A percentile compares a stretch with the other conserved stretches of the same genome.
Evolutionary conservation across 2,888 invertebrate genomes (phyloP).

Genomic region (Tigriopus californicus): DNA sequence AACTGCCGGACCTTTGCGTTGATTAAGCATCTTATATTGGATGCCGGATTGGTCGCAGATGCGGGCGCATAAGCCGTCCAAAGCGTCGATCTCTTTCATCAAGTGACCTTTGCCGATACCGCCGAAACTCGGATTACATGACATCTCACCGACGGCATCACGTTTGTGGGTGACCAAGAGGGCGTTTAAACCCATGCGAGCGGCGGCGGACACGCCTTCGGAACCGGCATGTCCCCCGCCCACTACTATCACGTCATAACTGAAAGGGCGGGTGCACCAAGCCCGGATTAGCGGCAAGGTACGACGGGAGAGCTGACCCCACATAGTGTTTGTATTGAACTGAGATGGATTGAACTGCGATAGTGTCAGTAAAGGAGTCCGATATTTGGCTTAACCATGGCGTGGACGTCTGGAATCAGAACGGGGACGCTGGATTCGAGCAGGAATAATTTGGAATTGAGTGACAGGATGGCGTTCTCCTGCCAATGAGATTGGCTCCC

Average conservation of each 20-base stretch:
- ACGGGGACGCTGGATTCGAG: no score
- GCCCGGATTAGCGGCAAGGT: no score
- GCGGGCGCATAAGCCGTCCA: constrained; percentile 61
- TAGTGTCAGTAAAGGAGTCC: no score
- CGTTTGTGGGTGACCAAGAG: constrained; percentile 63
- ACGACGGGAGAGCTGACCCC: no score
- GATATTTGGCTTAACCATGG: no score
- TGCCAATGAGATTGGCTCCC: no score
- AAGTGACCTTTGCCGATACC: constrained; percentile 79
- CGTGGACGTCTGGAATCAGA: no score
- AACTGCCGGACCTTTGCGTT: constrained; percentile 63
- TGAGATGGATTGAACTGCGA: no score
- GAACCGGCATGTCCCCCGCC: constrained; percentile 83
- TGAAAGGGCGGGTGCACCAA: no score
- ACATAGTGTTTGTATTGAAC: no score
- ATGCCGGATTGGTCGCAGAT: constrained; percentile 62
- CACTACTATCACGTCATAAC: constrained; percentile 53
- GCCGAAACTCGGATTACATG: constrained; percentile 79
- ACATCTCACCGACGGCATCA: constrained; percentile 65
- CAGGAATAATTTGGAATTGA: no score
- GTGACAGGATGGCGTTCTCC: no score
- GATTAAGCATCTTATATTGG: constrained; percentile 52
- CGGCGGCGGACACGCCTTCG: constrained; percentile 64
- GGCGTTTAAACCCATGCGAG: constrained; percentile 59
- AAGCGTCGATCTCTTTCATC: constrained; percentile 65